Base-by-base conservation (phyloP, 2,888 invertebrate genomes). In the Phymatocera aterrima region DNA sequence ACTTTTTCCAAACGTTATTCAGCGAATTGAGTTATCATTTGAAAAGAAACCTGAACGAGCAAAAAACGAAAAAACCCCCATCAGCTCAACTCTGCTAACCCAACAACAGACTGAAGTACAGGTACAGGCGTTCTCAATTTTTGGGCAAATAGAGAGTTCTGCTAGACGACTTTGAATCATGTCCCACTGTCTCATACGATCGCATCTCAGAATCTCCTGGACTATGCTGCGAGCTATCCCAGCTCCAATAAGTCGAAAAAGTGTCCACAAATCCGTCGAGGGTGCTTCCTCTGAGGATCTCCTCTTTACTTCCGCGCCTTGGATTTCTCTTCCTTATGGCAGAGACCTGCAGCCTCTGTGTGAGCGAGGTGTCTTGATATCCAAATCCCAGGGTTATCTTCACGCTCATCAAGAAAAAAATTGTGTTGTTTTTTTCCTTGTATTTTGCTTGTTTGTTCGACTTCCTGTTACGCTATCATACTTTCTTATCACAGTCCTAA, bases 181-280 rank as follows among this genome's bases (percentile, higher is more conserved):
- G 72, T 37, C 37, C 54, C 40, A 65, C 48, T 72, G 72, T 21
- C 37, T 21, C 46, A 24, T 3, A 28, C 34, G 21, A 72, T 21
- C 70, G 57, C 51, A 10, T 72, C 34, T 51, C 72, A 21, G 18
- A 28, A 31, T 34, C 48, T 48, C 51, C 48, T 51, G 10, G 34
- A 72, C 72, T 34, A 51, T 6, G 72, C 18, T 34, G 34, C 43
- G 43, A 72, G 48, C 48, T 72, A 72, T 72, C 72, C 51, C n/a
- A n/a, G 72, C 54, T 31, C 54, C 37, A 18, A 65, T 65, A 78
- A 65, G 51, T 70, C 68, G 54, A 65, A 28, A 37, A 40, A 54
- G 78, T 72, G 68, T 78, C 78, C 78, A 78, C 78, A 78, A 78
- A 78, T 78, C 78, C 70, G 78, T 78, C 78, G 78, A 65, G 68